Conservation (phyloP, 2,113 vertebrate species). For the Camelus bactrianus region DNA sequence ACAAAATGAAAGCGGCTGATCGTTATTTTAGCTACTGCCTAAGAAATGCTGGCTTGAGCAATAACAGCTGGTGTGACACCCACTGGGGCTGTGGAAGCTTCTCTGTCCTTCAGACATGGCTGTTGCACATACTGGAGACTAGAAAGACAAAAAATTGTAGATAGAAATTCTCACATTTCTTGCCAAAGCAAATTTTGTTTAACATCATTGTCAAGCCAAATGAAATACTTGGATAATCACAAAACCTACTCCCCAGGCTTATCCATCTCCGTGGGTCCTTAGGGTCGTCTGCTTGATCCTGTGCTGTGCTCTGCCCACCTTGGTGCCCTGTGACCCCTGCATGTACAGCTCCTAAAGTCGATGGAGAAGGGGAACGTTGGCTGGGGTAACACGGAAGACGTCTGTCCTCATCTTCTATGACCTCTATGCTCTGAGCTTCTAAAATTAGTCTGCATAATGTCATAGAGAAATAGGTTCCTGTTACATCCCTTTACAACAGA, state of each 20-base stretch:
- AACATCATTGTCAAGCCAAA: background rate
- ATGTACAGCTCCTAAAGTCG: accelerated
- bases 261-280: accelerated
- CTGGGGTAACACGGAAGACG: background rate
- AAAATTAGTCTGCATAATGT: background rate
- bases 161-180: background rate
- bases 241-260: background rate
- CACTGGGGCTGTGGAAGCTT: background rate
- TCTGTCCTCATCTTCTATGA: background rate
- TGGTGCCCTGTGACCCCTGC: accelerated
- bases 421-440: background rate
- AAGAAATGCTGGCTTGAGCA: background rate
- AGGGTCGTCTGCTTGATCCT: background rate
- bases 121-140: background rate
- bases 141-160: background rate
- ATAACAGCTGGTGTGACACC: background rate
- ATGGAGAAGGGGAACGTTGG: background rate
- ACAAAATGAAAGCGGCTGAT: background rate
- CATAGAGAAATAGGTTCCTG: background rate
- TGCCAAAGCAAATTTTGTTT: background rate
- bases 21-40: background rate
- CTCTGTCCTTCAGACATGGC: background rate
- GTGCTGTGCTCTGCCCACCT: background rate
- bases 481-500: background rate
- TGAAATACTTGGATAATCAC: background rate